These are phyloP conservation scores for Hyposoter didymator DNA, from an alignment of 2,888 invertebrate genomes.

Conservation along the genomic window DNA sequence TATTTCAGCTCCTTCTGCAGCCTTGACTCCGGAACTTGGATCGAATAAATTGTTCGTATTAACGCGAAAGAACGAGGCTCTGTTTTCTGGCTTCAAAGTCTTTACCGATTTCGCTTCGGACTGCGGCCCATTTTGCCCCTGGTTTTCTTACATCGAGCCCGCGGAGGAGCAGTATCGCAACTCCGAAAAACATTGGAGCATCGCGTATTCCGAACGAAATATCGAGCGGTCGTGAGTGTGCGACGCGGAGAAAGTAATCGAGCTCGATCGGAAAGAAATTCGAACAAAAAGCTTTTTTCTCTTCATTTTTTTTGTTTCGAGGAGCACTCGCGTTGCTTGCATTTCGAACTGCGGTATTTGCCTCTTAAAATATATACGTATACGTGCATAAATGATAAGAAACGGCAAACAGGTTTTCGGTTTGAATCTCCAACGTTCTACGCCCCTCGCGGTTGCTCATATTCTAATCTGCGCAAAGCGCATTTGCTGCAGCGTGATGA, in stretches of 20 bases:
- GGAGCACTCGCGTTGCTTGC: constrained; percentile 24
- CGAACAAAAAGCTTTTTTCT: constrained; percentile 14
- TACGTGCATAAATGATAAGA: background rate
- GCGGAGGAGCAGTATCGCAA: background rate
- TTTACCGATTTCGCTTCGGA: background rate
- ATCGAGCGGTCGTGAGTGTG: background rate
- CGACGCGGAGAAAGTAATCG: constrained; percentile 16
- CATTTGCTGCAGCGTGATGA: background rate
- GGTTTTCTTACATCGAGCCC: background rate
- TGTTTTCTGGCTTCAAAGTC: background rate
- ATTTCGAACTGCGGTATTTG: constrained; percentile 22
- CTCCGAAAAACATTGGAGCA: constrained; percentile 16
- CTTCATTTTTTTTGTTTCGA: background rate
- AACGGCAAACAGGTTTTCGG: background rate
- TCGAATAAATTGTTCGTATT: background rate
- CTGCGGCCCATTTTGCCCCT: background rate
- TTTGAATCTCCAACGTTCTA: background rate
- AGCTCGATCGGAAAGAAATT: constrained; percentile 27
- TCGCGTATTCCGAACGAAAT: constrained; percentile 13
- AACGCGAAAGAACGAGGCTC: background rate
- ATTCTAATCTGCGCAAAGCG: background rate
- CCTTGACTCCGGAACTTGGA: background rate
- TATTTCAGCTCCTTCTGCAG: background rate
- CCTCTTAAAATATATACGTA: background rate
- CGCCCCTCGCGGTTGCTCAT: background rate